phyloP scores from a whole-genome alignment of 1,140 invertebrate species.

The Littorina saxatilis region DNA sequence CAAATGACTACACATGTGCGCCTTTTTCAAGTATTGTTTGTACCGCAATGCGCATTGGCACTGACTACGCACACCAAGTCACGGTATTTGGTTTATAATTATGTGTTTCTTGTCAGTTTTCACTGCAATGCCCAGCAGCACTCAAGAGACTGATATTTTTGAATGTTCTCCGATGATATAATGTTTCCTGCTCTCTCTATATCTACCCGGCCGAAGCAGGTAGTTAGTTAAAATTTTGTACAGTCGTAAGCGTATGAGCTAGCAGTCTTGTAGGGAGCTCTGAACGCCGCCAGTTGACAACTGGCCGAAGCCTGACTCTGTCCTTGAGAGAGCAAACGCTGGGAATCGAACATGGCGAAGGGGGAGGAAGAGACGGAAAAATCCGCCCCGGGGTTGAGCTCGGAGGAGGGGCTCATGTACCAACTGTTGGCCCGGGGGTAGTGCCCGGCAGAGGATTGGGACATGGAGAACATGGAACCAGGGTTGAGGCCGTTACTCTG shows the following conservation, averaged over 20 bases:
- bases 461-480: constrained; percentile 59
- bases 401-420: constrained; percentile 66
- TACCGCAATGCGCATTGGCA: no score
- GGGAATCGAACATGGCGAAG: constrained; percentile 67
- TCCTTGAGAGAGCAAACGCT: constrained; percentile 58
- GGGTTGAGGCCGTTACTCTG: neutral
- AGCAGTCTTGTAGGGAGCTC: constrained; percentile 65
- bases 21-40: no score
- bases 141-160: no score
- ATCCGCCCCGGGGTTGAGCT: constrained; percentile 59
- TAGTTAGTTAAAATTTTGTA: constrained; percentile 69
- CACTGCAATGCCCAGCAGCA: no score
- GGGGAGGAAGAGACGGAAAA: constrained; percentile 57
- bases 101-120: no score
- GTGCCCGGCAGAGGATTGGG: constrained; percentile 48
- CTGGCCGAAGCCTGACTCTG: constrained; percentile 61
- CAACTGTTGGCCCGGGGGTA: constrained; percentile 65
- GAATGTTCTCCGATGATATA: no score
- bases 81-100: no score
- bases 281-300: constrained; percentile 70
- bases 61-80: no score
- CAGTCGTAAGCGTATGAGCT: constrained; percentile 70
- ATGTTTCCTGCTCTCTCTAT: no score
- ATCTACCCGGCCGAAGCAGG: no score
- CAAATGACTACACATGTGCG: no score